Conservation (phyloP, 2,113 vertebrate genomes). For the Halichoeres trimaculatus region DNA sequence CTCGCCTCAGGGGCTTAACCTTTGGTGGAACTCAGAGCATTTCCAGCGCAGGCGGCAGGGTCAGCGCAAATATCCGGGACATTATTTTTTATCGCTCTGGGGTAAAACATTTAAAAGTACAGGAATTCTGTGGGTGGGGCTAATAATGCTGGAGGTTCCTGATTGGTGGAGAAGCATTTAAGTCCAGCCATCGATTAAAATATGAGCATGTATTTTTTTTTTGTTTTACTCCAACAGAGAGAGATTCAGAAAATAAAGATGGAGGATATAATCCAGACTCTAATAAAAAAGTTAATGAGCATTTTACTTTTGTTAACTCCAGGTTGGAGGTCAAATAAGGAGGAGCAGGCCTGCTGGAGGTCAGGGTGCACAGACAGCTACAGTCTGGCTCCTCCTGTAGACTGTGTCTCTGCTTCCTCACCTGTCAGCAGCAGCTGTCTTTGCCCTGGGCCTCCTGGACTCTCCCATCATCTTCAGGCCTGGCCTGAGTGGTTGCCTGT, state of each 20-base stretch:
- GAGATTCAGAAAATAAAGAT: too few species aligned
- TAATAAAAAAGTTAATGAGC: too few species aligned
- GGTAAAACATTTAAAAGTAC: neutral
- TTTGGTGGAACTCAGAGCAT: neutral
- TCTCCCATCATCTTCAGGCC: conserved; percentile 18
- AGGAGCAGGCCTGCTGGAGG: too few species aligned
- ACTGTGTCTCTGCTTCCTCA: neutral
- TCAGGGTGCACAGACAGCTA: neutral
- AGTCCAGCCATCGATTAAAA: neutral
- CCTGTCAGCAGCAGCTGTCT: neutral
- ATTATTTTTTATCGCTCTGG: neutral
- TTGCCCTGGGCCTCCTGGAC: neutral
- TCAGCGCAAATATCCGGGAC: neutral
- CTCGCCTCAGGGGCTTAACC: neutral
- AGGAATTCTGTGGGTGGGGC: neutral
- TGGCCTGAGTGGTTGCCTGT: too few species aligned
- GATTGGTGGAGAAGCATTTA: neutral
- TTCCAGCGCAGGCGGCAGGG: neutral
- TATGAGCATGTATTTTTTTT: too few species aligned
- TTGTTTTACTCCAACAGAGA: neutral
- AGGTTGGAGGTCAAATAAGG: too few species aligned
- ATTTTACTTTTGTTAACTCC: too few species aligned
- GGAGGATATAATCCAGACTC: too few species aligned
- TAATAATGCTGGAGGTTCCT: neutral
- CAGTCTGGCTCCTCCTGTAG: neutral